phyloP scores from a whole-genome alignment of 2,113 vertebrate genomes.

The Pseudorectes ferrugineus region DNA sequence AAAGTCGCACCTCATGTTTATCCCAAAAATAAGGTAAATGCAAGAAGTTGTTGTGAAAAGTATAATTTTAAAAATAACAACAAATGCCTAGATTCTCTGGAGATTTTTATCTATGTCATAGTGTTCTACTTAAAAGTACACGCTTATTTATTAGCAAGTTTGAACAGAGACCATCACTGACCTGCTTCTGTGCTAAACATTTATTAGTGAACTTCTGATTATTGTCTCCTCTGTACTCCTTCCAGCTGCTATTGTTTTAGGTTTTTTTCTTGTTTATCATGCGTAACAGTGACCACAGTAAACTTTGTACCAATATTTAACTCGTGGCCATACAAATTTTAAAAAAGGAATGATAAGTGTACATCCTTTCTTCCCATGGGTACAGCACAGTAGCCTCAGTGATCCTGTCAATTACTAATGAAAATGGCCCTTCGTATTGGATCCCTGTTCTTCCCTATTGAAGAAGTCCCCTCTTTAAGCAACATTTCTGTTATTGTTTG shows the following conservation, averaged over 20 bases:
- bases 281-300: neutral
- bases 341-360: neutral
- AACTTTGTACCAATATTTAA: neutral
- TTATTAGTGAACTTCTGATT: neutral
- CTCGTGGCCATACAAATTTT: neutral
- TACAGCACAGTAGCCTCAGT: neutral
- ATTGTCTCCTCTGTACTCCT: neutral
- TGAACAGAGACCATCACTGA: neutral
- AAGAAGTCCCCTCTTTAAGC: neutral
- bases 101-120: neutral
- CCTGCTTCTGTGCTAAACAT: neutral
- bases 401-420: neutral
- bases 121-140: neutral
- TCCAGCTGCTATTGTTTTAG: neutral
- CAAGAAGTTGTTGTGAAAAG: neutral
- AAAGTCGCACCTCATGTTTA: constrained; percentile 76
- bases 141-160: neutral
- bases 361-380: neutral
- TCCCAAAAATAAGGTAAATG: constrained; percentile 83
- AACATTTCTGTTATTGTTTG: neutral
- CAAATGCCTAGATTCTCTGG: neutral
- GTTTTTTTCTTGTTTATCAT: neutral
- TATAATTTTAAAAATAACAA: neutral
- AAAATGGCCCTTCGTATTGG: neutral
- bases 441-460: neutral